A percentile compares a stretch with the other conserved stretches of the same genome.
These are phyloP conservation scores for Psilopogon haemacephalus DNA, from an alignment of 2,113 vertebrate species.

Conservation along the genomic window DNA sequence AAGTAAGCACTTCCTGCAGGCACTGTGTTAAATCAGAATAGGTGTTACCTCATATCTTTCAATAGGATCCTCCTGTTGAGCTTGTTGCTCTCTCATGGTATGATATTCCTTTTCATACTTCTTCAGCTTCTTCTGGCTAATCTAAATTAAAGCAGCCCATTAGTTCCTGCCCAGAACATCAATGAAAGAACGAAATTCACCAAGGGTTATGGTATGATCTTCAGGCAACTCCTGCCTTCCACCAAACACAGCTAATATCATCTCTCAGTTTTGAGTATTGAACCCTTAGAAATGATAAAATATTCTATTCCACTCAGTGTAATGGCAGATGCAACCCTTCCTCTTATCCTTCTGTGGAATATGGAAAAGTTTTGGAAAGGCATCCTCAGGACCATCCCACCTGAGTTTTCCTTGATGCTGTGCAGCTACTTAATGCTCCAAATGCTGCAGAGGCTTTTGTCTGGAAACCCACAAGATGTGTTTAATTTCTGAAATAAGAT, in stretches of 20 bases:
- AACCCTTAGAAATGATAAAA: background rate
- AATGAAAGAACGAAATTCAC: background rate
- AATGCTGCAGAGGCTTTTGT: background rate
- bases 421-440: background rate
- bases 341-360: background rate
- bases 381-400: background rate
- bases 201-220: background rate
- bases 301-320: background rate
- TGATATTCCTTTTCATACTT: slow-evolving; percentile 98
- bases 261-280: background rate
- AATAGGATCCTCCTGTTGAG: slow-evolving; percentile 95
- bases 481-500: background rate
- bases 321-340: background rate
- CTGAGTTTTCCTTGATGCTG: background rate
- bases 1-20: background rate
- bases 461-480: accelerated
- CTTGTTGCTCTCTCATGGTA: slow-evolving; percentile 94
- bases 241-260: background rate
- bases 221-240: background rate
- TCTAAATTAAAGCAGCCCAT: slow-evolving; percentile 78
- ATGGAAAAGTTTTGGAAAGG: background rate
- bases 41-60: slow-evolving; percentile 91
- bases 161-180: slow-evolving; percentile 24
- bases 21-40: background rate
- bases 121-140: slow-evolving; percentile 98